Evolutionary conservation across 2,113 vertebrate species (phyloP), one percentile per base, ranked within the genome.

Genomic region (Puma concolor): DNA sequence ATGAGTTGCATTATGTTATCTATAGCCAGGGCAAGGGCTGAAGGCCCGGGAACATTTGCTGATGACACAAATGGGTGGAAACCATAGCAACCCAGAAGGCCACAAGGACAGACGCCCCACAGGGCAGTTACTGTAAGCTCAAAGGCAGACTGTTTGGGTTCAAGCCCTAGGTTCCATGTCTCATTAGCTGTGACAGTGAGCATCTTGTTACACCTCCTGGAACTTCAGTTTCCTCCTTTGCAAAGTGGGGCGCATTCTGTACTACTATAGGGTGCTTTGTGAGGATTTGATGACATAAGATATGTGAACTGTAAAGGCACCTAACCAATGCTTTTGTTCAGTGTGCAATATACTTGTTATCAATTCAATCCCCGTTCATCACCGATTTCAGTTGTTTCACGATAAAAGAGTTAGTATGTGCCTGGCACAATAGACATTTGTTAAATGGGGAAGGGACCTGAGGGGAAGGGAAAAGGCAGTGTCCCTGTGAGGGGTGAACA

Each of bases 401-500:
- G 63, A 52, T 69, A 38, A 60, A 25, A 67, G 48, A 66, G 19
- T 54, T 2, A 17, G 23, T 1, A 38, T 16, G 52, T 2, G 16
- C 23, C 11, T 13, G 16, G 77, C 72, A 48, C 21, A 7, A 13
- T 0, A 85, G 12, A 50, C 4, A 31, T 77, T 13, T 33, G 11
- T 63, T 77, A 7, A 23, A 41, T 4, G 3, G 72, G 86, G 74
- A 74, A 88, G 76, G 54, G 4, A 11, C 33, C 44, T 15, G 12
- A 13, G 27, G 0, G 27, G 27, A 0, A 21, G 60, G 67, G 13
- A 41, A 63, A 23, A 2, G 44, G 33, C 31, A 10, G 41, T 3
- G 31, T 6, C 79, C 52, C 38, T 1, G 7, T 1, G 0, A 1
- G 66, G 48, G 5, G 23, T 9, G 41, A 0, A 3, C 5, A 2